Base-by-base conservation (phyloP, 2,888 invertebrate genomes). In the Sarcophaga subvicina region DNA sequence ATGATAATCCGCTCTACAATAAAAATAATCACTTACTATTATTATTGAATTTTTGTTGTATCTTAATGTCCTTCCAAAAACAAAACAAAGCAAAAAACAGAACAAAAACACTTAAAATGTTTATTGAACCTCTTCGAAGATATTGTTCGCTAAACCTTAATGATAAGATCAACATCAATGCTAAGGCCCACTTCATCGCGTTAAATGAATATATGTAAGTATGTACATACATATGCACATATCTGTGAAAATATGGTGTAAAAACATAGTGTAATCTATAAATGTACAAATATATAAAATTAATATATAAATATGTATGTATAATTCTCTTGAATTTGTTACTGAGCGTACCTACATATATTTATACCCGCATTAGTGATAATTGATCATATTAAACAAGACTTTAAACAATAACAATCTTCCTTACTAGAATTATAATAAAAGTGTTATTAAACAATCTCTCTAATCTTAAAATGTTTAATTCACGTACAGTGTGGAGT, bases 391-490 rank as follows among this genome's bases (percentile, higher is more conserved):
- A 22, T 80, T 80, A 45, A 79, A 60, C n/a, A 75, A 20, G 20
- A 73, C 47, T 67, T 80, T 62, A 22, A 67, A 73, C 45, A 62
- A 75, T 81, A 69, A 22, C 22, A 22, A 70, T 76, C 45, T 62
- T 27, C 69, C 17, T 54, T 71, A 63, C 37, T 73, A 17, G 63
- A 59, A 14, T 69, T 70, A 54, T 73, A 69, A 8, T 37, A n/a
- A 22, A 59, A 67, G 71, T 67, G 49, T 25, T 14, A 70, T 14
- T 54, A 27, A 20, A 37, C 3, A 37, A 25, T 27, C 69, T 83
- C 62, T 77, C 62, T 79, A 84, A 80, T 72, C 73, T 70, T 22
- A 75, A 71, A 79, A 73, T 27, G 45, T 47, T 71, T 70, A 37
- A 64, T 70, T 63, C n/a, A 27, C 4, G 37, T 83, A 49, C 12